Base-by-base conservation (phyloP, 2,888 invertebrate species). In the Orgyia antiqua region DNA sequence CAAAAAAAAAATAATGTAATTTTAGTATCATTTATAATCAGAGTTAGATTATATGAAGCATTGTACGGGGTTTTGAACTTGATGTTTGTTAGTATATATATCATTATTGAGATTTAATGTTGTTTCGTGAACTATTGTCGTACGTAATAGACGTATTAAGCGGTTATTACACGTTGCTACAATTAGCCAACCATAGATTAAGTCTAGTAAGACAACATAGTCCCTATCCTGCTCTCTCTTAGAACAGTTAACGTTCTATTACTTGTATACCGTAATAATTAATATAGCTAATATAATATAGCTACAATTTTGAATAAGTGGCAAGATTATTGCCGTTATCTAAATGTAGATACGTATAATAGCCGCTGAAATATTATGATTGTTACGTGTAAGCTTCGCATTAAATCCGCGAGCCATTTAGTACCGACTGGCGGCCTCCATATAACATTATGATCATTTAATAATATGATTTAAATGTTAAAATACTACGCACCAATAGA, bases 11-110 rank as follows among this genome's bases (percentile, higher is more conserved):
- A 68, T 70, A 21, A 24, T 24, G n/a, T 20, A 20, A 9, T 20
- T 26, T 27, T 67, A 67, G 52, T 72, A 73, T 72, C 58, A 52
- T 60, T 68, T 67, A 61, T 65, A 66, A 60, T 65, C 58, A 51
- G 53, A 53, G 57, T 60, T 62, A 69, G 66, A 70, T 59, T 67
- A 63, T 68, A 57, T 67, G 66, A 68, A 60, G 63, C 62, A 66
- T 61, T 68, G 66, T 76, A 71, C 66, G 67, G 71, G 68, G 68
- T 71, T 4, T 64, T 62, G 64, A 65, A 66, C 58, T 59, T 61
- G 69, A 72, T 75, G 78, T 79, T 69, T 74, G 63, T 75, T 68
- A 71, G 71, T 73, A n/a, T n/a, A n/a, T n/a, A n/a, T n/a, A 66
- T 72, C 67, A 66, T 66, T 73, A 65, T 66, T 45, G 39, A 42